phyloP scores from a whole-genome alignment of 2,888 invertebrate genomes.

The Octonoba sinensis region DNA sequence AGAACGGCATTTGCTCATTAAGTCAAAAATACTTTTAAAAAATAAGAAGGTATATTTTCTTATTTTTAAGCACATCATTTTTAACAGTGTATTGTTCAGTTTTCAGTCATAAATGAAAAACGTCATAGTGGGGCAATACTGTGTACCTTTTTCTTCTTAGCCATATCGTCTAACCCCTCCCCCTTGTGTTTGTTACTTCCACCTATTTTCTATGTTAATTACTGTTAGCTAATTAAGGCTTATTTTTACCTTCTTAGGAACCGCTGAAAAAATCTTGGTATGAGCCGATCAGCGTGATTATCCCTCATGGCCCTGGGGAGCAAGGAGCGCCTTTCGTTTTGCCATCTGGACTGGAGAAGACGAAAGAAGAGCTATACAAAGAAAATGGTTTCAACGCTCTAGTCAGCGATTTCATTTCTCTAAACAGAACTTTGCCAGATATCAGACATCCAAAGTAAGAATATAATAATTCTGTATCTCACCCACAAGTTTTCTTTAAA shows the following conservation, averaged over 20 bases:
- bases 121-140: no score
- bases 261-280: slow-evolving; percentile 49
- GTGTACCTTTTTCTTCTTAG: no score
- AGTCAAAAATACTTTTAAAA: no score
- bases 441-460: slow-evolving; percentile 74
- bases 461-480: no score
- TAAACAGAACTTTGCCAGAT: slow-evolving; percentile 82
- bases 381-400: slow-evolving; percentile 95
- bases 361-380: slow-evolving; percentile 81
- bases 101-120: no score
- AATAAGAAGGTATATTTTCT: no score
- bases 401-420: slow-evolving; percentile 88
- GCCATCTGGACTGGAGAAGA: slow-evolving; percentile 74
- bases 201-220: neutral
- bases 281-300: slow-evolving; percentile 49
- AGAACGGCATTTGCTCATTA: no score
- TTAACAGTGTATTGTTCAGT: no score
- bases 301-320: slow-evolving; percentile 71
- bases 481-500: no score
- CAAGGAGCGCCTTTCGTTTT: slow-evolving; percentile 76
- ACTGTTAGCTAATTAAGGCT: neutral
- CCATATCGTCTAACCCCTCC: neutral
- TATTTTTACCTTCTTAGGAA: slow-evolving; percentile 14
- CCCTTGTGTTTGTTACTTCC: neutral
- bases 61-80: no score